Evolutionary conservation across 2,888 invertebrate genomes (phyloP), one percentile per base, ranked within the genome.

Genomic region (Athrips mouffetella): DNA sequence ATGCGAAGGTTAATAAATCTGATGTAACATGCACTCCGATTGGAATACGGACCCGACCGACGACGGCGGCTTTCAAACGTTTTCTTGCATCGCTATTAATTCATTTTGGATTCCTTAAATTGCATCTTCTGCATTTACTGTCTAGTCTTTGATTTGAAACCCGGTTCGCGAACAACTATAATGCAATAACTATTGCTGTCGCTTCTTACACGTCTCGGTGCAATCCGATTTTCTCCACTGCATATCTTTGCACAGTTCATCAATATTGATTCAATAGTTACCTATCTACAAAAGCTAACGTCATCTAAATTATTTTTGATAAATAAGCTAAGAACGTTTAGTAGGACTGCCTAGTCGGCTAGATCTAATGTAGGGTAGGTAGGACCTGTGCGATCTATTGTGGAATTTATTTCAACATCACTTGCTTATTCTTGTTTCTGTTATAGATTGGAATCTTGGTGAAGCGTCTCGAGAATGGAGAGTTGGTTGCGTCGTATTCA

Each of bases 1-100:
- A 45, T 39, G 30, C 25, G 49, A 49, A 49, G 49, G 49, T 49
- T 49, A 49, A 49, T 45, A 45, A 49, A 49, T 49, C 39, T 40
- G 49, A 45, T 33, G 49, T 45, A 49, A 49, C 40, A 25, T 25
- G 42, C 31, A 39, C 39, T 23, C n/a, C 27, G 42, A 42, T 48
- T 42, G 27, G 44, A 35, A 35, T 25, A 11, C 40, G 21, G 25
- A n/a, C 11, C 42, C 42, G 13, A n/a, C n/a, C n/a, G n/a, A n/a
- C n/a, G n/a, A 29, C 37, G 37, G 35, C 39, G 15, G 23, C 37
- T 49, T 45, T 49, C 49, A 39, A 39, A 44, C 49, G 20, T 37
- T 27, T 42, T 33, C 48, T 29, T 20, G 39, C 37, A 18, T 35
- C 31, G 31, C 27, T 29, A 29, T 7, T 2, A 10, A 29, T 15